phyloP scores from a whole-genome alignment of 1,140 invertebrate species.

The Neodiprion pinetum region DNA sequence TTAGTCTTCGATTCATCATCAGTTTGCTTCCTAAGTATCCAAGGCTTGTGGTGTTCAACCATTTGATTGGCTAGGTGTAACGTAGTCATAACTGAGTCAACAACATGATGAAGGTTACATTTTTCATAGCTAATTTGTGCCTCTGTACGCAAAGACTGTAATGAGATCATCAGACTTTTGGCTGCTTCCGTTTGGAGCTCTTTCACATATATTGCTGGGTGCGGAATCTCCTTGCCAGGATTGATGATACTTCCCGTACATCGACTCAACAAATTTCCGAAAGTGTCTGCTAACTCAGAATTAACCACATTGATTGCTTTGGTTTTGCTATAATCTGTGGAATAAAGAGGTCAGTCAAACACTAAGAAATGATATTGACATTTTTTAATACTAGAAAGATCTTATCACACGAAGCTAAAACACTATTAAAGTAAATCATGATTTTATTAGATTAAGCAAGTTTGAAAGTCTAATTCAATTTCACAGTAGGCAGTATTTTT shows the following conservation, averaged over 20 bases:
- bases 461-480: too few species aligned
- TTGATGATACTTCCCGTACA: conserved; percentile 81
- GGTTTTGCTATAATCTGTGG: conserved; percentile 82
- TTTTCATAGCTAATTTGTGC: conserved; percentile 74
- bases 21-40: conserved; percentile 75
- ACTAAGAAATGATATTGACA: background rate
- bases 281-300: conserved; percentile 88
- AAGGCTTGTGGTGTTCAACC: conserved; percentile 85
- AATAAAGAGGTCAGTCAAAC: conserved; percentile 35
- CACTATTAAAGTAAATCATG: too few species aligned
- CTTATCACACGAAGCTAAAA: too few species aligned
- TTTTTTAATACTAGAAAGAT: too few species aligned
- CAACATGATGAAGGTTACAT: conserved; percentile 84
- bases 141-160: conserved; percentile 58
- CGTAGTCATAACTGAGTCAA: conserved; percentile 77
- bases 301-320: conserved; percentile 85
- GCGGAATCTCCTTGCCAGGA: conserved; percentile 76
- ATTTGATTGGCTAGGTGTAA: conserved; percentile 85
- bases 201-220: conserved; percentile 58
- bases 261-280: conserved; percentile 90
- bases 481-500: too few species aligned
- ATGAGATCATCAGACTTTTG: conserved; percentile 65
- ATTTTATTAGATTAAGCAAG: too few species aligned
- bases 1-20: conserved; percentile 61
- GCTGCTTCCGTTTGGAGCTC: conserved; percentile 65